phyloP scores from a whole-genome alignment of 2,888 invertebrate species.

The Philaethria dido region DNA sequence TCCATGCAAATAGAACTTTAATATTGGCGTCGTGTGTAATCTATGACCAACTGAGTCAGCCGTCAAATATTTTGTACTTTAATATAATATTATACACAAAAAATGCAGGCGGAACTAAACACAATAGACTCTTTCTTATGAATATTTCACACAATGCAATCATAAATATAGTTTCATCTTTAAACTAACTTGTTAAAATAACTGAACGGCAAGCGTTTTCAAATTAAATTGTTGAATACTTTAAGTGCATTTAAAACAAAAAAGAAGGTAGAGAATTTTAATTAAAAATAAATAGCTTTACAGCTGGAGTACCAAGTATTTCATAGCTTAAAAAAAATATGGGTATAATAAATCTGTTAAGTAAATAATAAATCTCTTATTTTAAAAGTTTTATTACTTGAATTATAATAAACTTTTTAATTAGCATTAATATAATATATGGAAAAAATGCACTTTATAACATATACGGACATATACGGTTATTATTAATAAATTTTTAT shows the following conservation, averaged over 20 bases:
- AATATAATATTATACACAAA: not conserved
- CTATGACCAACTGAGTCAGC: not conserved
- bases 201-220: constrained; percentile 5
- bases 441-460: not conserved
- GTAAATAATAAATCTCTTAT: no score
- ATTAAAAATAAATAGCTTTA: constrained; percentile 30
- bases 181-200: constrained; percentile 29
- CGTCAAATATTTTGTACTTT: not conserved
- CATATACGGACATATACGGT: not conserved
- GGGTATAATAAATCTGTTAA: no score
- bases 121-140: not conserved
- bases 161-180: constrained; percentile 2
- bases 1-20: no score
- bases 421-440: no score
- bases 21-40: not conserved
- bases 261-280: constrained; percentile 24
- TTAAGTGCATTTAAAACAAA: constrained; percentile 13
- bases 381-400: not conserved
- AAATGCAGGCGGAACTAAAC: not conserved
- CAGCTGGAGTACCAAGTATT: constrained; percentile 2
- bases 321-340: no score
- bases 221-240: constrained; percentile 20
- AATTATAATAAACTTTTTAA: constrained; percentile 3
- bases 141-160: constrained; percentile 1
- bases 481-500: not conserved